Conservation (phyloP, 2,113 vertebrate genomes). For the Callithrix jacchus region DNA sequence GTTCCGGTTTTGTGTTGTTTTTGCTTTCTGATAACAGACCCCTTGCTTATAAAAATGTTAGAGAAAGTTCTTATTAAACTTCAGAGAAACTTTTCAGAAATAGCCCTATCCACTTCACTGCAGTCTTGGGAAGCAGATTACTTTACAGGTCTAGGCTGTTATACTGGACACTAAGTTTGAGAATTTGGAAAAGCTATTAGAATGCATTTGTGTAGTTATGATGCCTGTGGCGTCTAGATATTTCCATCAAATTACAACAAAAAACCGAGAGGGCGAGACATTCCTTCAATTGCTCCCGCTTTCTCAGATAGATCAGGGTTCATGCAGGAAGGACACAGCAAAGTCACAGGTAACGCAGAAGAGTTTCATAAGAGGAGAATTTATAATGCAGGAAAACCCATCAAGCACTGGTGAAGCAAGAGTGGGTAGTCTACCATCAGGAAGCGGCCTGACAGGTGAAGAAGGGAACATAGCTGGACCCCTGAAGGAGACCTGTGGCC, state of each 20-base stretch:
- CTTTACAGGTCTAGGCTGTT: background rate
- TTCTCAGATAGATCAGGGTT: background rate
- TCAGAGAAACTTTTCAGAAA: conserved; percentile 19
- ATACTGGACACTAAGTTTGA: background rate
- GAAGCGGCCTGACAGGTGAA: too few relatives aligned
- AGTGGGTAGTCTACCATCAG: background rate
- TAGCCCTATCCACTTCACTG: background rate
- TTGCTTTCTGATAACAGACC: conserved; percentile 31
- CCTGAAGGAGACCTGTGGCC: background rate
- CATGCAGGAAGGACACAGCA: background rate
- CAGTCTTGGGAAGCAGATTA: background rate
- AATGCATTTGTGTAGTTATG: background rate
- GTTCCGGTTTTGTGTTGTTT: background rate
- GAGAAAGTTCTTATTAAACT: conserved; percentile 20
- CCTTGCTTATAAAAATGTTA: conserved; percentile 26
- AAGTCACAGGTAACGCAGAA: background rate
- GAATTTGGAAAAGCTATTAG: background rate
- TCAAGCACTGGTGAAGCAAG: background rate
- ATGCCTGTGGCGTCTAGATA: background rate
- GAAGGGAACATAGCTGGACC: background rate
- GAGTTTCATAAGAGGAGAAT: background rate
- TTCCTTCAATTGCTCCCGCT: background rate
- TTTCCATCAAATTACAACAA: too few relatives aligned
- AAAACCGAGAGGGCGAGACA: background rate
- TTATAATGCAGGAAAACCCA: background rate